Evolutionary conservation across 2,113 vertebrate genomes (phyloP), one percentile per base, ranked within the genome.

Genomic region (Globicephala melas): DNA sequence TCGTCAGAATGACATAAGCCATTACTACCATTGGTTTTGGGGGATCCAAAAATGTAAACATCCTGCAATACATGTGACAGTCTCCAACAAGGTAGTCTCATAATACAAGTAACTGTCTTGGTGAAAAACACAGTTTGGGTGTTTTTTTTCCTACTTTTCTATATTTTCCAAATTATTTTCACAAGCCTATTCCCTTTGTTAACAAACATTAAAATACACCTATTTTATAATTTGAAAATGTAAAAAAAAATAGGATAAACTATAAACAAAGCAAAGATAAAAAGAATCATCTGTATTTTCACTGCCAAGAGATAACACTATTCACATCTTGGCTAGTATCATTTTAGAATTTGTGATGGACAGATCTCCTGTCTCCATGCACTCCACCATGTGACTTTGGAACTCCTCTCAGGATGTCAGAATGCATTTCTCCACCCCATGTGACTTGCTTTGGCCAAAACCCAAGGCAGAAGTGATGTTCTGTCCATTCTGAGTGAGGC

Each of bases 401-500:
- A 77, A 47, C 2, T 65, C 33, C 2, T 81, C 17, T 47, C 14
- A 17, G 33, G 68, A 8, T 12, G n/a, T 65, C 58, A 67, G 23
- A 71, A n/a, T 41, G 36, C 13, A 4, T 50, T 44, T 41, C 3
- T 68, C 3, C 3, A 74, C 15, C 26, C 11, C 13, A 25, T 10
- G 36, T 44, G 44, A 63, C 5, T 41, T 28, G 58, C 33, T 86
- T n/a, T 31, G 33, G 38, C 21, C 31, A 6, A n/a, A 58, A 50
- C 0, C 18, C 25, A 76, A 41, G 38, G 50, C 31, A 36, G 44
- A 76, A 60, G 3, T 5, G 36, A 28, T 28, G 11, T 0, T 0
- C 1, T 0, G 8, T 3, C 17, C 23, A 25, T 60, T 31, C 14
- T 13, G 20, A 47, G 41, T 0, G 3, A 6, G 17, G 8, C 20